phyloP scores from a whole-genome alignment of 2,888 invertebrate genomes.

The Patella pellucida region DNA sequence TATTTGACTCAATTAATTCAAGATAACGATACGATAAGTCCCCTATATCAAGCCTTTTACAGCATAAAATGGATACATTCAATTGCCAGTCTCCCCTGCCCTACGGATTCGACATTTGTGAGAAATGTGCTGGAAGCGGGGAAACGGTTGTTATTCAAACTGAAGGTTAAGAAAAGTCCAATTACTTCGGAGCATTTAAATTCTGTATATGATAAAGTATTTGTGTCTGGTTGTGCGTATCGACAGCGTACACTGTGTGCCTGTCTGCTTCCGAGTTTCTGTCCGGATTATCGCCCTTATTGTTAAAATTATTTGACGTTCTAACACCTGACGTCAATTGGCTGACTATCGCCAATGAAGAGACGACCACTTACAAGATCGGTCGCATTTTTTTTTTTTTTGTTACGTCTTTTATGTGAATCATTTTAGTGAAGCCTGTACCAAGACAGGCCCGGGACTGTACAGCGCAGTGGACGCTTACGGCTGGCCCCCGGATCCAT shows the following conservation, averaged over 20 bases:
- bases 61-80: slow-evolving; percentile 21
- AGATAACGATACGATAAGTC: slow-evolving; percentile 13
- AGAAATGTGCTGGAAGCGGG: slow-evolving; percentile 19
- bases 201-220: background rate
- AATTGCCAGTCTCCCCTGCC: slow-evolving; percentile 13
- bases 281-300: too few species aligned
- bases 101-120: slow-evolving; percentile 17
- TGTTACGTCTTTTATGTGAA: too few species aligned
- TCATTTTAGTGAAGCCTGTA: too few species aligned
- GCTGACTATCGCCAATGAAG: too few species aligned
- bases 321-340: too few species aligned
- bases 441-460: too few species aligned
- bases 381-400: too few species aligned
- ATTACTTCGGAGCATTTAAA: slow-evolving; percentile 9
- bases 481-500: too few species aligned
- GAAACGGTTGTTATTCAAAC: slow-evolving; percentile 13
- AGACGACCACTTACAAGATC: too few species aligned
- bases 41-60: slow-evolving; percentile 21
- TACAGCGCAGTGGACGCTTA: too few species aligned
- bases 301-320: too few species aligned
- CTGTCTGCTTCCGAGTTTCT: background rate
- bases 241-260: background rate
- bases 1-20: slow-evolving; percentile 21
- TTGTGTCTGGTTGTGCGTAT: background rate
- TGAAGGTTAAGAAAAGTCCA: slow-evolving; percentile 17